A percentile compares a stretch with the other conserved stretches of the same genome.
phyloP scores from a whole-genome alignment of 2,888 invertebrate species.

The Eupithecia subfuscata region DNA sequence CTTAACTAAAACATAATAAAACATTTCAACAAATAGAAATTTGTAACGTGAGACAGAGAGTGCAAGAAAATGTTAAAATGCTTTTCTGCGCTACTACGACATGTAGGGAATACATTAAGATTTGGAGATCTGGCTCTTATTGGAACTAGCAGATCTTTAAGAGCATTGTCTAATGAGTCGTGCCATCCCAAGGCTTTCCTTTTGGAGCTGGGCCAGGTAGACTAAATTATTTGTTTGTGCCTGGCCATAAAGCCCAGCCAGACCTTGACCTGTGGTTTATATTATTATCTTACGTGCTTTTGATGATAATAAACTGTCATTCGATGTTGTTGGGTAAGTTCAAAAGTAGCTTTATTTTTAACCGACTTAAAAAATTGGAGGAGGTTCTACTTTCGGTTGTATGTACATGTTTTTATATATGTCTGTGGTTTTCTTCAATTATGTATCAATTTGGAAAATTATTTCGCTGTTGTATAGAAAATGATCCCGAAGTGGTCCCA shows the following conservation, averaged over 20 bases:
- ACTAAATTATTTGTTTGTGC: conserved; percentile 18
- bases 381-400: no score
- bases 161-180: conserved; percentile 17
- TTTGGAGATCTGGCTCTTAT: not conserved
- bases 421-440: no score
- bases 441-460: no score
- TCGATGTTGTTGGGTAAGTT: not conserved
- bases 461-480: no score
- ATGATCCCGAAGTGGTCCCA: no score
- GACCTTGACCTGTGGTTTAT: conserved; percentile 13
- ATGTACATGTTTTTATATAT: no score
- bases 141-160: conserved; percentile 9
- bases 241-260: not conserved
- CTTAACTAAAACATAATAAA: not conserved
- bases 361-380: no score
- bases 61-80: not conserved
- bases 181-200: not conserved
- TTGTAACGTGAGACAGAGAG: not conserved
- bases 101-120: not conserved
- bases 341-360: not conserved
- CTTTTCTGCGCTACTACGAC: not conserved
- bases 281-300: not conserved
- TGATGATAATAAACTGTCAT: not conserved
- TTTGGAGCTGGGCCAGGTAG: conserved; percentile 26
- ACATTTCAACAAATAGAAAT: not conserved